phyloP scores from a whole-genome alignment of 2,888 invertebrate species.

The Thymelicus sylvestris region DNA sequence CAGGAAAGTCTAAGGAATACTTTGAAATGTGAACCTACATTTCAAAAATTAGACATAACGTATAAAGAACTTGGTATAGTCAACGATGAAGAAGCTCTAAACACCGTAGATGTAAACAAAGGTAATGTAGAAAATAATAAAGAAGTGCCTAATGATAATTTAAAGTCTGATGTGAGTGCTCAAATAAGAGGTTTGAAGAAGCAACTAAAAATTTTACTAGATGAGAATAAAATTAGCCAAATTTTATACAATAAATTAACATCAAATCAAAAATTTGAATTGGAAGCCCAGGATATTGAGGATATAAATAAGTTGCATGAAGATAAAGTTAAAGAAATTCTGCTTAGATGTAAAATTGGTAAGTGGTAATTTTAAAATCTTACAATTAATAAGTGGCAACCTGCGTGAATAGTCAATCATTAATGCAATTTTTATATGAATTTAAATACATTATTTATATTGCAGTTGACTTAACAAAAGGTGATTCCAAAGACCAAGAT shows the following conservation, averaged over 20 bases:
- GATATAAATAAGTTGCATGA: slow-evolving; percentile 74
- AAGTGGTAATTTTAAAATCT: slow-evolving; percentile 45
- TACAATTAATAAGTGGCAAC: not conserved
- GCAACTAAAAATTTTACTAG: slow-evolving; percentile 62
- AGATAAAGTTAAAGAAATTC: slow-evolving; percentile 62
- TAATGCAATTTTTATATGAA: too few relatives aligned
- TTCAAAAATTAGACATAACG: slow-evolving; percentile 61
- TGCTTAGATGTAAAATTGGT: slow-evolving; percentile 72
- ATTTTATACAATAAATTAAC: slow-evolving; percentile 72
- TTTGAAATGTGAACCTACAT: slow-evolving; percentile 40
- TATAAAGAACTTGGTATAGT: slow-evolving; percentile 56
- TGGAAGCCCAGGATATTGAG: slow-evolving; percentile 78
- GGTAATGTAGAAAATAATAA: slow-evolving; percentile 52
- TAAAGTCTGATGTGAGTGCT: slow-evolving; percentile 44
- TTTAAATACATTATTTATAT: not conserved
- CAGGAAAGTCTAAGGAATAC: slow-evolving; percentile 41
- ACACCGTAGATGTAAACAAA: slow-evolving; percentile 54
- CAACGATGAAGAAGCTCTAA: slow-evolving; percentile 42
- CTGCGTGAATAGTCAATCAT: not conserved
- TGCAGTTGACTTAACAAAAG: slow-evolving; percentile 31
- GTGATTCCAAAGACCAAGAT: not conserved
- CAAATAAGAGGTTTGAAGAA: slow-evolving; percentile 56
- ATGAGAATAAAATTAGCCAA: slow-evolving; percentile 71
- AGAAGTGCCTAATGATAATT: slow-evolving; percentile 50
- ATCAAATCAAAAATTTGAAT: slow-evolving; percentile 71